phyloP scores from a whole-genome alignment of 2,113 vertebrate species.

The Oreochromis spilurus region DNA sequence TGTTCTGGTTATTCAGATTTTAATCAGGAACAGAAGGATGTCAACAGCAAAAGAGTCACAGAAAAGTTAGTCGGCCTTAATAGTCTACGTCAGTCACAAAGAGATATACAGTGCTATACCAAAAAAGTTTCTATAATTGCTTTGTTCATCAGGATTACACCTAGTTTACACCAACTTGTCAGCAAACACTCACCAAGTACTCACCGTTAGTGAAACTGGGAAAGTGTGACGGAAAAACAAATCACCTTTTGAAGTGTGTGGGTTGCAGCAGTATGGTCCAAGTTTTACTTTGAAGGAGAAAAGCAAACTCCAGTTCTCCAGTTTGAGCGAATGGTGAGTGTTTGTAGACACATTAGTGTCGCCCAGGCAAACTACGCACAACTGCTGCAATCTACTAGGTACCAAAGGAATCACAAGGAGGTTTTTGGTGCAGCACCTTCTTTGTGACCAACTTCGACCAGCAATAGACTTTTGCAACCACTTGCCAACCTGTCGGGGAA shows the following conservation, averaged over 20 bases:
- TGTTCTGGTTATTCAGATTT: neutral
- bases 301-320: neutral
- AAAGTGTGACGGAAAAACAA: neutral
- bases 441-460: neutral
- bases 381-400: neutral
- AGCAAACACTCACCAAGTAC: neutral
- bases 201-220: neutral
- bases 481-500: neutral
- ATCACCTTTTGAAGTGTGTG: neutral
- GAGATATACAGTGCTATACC: neutral
- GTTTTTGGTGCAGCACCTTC: neutral
- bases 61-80: neutral
- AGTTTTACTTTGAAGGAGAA: neutral
- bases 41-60: neutral
- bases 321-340: neutral
- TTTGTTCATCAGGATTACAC: neutral
- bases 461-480: neutral
- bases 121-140: neutral
- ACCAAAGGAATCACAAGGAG: neutral
- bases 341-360: neutral
- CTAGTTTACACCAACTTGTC: neutral
- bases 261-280: neutral
- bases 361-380: neutral
- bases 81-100: neutral
- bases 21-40: neutral